Conservation (phyloP, 2,888 invertebrate genomes). For the Ennomos fuscantarius region DNA sequence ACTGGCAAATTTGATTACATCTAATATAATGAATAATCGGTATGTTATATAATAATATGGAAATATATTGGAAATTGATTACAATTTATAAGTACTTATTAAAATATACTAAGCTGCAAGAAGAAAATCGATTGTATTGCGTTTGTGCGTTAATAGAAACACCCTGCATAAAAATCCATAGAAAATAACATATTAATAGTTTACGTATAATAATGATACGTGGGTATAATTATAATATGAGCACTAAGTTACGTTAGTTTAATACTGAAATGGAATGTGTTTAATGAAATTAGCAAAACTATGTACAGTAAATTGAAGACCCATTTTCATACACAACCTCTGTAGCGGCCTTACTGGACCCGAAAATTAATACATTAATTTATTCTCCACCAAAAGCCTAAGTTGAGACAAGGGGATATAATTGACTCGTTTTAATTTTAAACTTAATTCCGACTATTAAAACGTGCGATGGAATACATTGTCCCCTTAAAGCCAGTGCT, state of each 20-base stretch:
- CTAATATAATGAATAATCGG: conserved; percentile 15
- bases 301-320: conserved; percentile 50
- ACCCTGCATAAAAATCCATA: conserved; percentile 62
- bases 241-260: conserved; percentile 42
- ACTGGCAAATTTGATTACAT: conserved; percentile 18
- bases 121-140: conserved; percentile 46
- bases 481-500: conserved; percentile 26
- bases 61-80: conserved; percentile 17
- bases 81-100: conserved; percentile 2
- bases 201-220: conserved; percentile 17
- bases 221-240: conserved; percentile 32
- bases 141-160: conserved; percentile 68
- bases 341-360: conserved; percentile 41
- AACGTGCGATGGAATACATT: conserved; percentile 25
- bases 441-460: conserved; percentile 33
- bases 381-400: conserved; percentile 44
- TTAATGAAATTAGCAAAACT: conserved; percentile 47
- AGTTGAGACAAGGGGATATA: conserved; percentile 41
- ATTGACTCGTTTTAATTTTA: conserved; percentile 51
- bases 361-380: conserved; percentile 39
- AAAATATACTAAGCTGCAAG: conserved; percentile 43
- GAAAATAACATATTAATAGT: conserved; percentile 42
- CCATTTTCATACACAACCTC: conserved; percentile 58
- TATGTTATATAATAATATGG: conserved; percentile 13
- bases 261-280: conserved; percentile 50